Evolutionary conservation across 2,113 vertebrate genomes (phyloP).

Genomic region (Brienomyrus brachyistius): DNA sequence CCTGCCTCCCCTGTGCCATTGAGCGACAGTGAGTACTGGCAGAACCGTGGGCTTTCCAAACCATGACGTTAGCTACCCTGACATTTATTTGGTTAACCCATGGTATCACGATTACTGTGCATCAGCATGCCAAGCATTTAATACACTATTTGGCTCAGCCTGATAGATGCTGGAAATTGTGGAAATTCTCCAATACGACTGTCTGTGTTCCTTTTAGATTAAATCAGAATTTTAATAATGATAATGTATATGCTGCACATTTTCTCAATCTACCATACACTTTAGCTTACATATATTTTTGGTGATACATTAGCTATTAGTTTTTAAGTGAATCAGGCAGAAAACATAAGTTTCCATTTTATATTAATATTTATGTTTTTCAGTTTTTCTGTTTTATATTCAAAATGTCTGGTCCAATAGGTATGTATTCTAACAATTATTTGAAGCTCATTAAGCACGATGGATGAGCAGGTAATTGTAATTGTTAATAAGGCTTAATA

Average conservation of each 20-base stretch:
- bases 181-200: background rate
- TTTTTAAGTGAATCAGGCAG: background rate
- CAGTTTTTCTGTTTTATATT: background rate
- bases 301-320: background rate
- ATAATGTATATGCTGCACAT: background rate
- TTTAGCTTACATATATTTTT: background rate
- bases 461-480: conserved; percentile 54
- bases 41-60: background rate
- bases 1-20: background rate
- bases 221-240: background rate
- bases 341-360: background rate
- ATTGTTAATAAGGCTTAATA: conserved; percentile 54
- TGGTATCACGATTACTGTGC: background rate
- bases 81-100: background rate
- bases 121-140: background rate
- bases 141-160: background rate
- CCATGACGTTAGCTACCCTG: background rate
- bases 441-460: conserved; percentile 18
- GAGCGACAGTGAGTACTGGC: background rate
- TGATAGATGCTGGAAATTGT: background rate
- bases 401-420: background rate
- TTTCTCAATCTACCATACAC: background rate
- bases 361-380: background rate
- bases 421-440: background rate
- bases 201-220: background rate